Base-by-base conservation (phyloP, 2,113 vertebrate genomes). In the Scophthalmus maximus region DNA sequence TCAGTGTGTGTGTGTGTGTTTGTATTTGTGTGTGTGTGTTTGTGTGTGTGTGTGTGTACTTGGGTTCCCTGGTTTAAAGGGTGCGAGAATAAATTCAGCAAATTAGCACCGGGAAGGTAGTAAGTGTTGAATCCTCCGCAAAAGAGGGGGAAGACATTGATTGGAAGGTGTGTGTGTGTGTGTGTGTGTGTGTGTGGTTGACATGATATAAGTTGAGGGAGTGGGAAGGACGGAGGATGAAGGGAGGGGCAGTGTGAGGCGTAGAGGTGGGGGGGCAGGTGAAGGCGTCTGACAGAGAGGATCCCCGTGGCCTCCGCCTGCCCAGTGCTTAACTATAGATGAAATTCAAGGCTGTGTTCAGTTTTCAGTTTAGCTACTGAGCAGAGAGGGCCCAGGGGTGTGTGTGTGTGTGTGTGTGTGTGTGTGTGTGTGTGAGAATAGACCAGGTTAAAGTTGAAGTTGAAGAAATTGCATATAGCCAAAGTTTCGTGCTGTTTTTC, bases 241-340 rank as follows among this genome's bases (percentile, higher is more conserved):
- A 49, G 63, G 47, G 23, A 49, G 49, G 79, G 60, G 5, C 26
- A 14, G 23, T 1, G 0, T 18, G 26, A 57, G 67, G 71, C 2
- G 1, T 65, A 40, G 69, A 78, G 66, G 76, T 65, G 64, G 64
- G 30, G 64, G 64, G 30, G 61, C 62, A 81, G 73, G 78, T 78
- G 67, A 76, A 87, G 34, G 30, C 42, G 34, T 82, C 57, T 68
- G 60, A 76, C 62, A 38, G 11, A 17, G 25, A 57, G 57, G 74
- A 49, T 63, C 62, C 60, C 56, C 61, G 38, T 42, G 70, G 67
- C 15, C 22, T n/a, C 38, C 49, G 52, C 58, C 47, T 47, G 22
- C 53, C 44, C 68, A 86, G 17, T 55, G 58, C 38, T 59, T 38
- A 64, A 76, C 47, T 25, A 29, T 1, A 14, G 66, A 8, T 62